Conservation (phyloP, 2,888 invertebrate genomes). For the Leptogaster cylindrica region DNA sequence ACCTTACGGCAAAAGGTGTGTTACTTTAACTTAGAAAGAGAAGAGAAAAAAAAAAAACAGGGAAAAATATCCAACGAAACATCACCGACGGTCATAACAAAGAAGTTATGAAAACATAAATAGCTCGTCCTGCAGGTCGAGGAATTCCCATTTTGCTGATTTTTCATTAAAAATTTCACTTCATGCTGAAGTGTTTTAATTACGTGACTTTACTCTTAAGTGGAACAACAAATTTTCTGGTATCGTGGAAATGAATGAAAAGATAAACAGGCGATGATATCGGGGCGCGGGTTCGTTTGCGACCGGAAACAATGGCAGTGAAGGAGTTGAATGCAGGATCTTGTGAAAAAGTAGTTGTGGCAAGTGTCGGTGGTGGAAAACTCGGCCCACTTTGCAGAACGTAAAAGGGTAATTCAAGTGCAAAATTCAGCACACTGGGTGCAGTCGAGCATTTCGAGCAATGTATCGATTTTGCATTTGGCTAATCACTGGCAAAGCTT, state of each 20-base stretch:
- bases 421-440: not conserved
- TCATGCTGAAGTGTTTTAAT: not conserved
- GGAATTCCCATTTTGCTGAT: not conserved
- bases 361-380: not conserved
- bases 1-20: too few species aligned
- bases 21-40: too few species aligned
- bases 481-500: slow-evolving; percentile 1
- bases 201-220: not conserved
- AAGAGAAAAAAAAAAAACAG: too few species aligned
- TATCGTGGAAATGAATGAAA: not conserved
- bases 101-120: too few species aligned
- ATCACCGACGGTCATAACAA: too few species aligned
- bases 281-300: not conserved
- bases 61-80: too few species aligned
- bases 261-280: not conserved
- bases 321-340: not conserved
- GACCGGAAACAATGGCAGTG: not conserved
- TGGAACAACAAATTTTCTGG: not conserved
- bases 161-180: not conserved
- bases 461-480: slow-evolving; percentile 27
- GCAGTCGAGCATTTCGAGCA: not conserved
- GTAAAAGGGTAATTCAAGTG: not conserved
- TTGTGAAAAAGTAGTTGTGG: not conserved
- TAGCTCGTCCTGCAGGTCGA: too few species aligned
- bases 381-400: not conserved